Evolutionary conservation across 2,888 invertebrate genomes (phyloP).

Genomic region (Allygus modestus): DNA sequence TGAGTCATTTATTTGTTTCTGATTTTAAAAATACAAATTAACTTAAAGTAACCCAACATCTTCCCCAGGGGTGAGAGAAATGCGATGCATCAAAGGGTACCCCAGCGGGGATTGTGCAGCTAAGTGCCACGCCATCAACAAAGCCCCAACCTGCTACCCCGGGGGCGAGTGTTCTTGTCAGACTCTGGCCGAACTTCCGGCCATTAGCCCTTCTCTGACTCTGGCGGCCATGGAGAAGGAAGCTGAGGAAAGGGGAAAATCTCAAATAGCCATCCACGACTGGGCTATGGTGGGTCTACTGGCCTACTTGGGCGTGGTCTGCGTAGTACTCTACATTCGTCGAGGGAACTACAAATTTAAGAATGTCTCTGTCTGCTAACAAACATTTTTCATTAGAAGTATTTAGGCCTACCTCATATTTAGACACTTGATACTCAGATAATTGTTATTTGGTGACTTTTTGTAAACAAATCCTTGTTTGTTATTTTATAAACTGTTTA

Average conservation of each 20-base stretch:
- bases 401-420: too few species aligned
- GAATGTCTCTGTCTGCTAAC: neutral
- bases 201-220: neutral
- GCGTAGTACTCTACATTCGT: neutral
- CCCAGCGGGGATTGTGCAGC: slow-evolving; percentile 22
- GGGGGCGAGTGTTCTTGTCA: neutral
- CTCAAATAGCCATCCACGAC: neutral
- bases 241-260: too few species aligned
- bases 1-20: too few species aligned
- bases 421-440: too few species aligned
- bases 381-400: too few species aligned
- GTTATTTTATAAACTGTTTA: too few species aligned
- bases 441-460: too few species aligned
- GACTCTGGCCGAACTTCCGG: neutral
- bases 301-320: neutral
- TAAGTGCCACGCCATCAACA: neutral
- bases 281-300: neutral
- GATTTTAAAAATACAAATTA: too few species aligned
- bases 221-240: neutral
- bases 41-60: too few species aligned
- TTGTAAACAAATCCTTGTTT: too few species aligned
- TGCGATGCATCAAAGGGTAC: neutral
- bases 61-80: too few species aligned
- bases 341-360: neutral
- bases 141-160: neutral